Evolutionary conservation across 2,888 invertebrate species (phyloP), one percentile per base, ranked within the genome.

Genomic region (Hypolimnas misippus): DNA sequence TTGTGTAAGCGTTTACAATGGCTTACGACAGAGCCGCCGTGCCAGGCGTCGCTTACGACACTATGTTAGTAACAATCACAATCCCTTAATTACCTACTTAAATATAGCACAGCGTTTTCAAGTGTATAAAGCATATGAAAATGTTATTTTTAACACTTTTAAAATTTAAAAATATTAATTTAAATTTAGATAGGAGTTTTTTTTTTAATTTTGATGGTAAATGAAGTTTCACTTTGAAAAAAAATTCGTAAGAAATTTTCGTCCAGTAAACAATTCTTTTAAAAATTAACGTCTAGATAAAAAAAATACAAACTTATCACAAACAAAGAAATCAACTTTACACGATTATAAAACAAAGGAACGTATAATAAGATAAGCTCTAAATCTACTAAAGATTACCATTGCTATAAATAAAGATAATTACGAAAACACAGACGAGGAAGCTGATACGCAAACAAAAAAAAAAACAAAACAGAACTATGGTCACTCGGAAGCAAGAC

Each of bases 1-100:
- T 92, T 92, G 91, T 84, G 90, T 88, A 90, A 91, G 84, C 81
- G 75, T 76, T 79, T 79, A 89, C 89, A 89, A 89, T 90, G 81
- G 86, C 83, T 91, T 91, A 86, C 92, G 85, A 88, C 87, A 91
- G 83, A 77, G 73, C 73, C 69, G 73, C 76, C 73, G 84, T 83
- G 86, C 87, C 85, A 81, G 85, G 82, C 87, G 79, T 82, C 74
- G 78, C 78, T 90, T 91, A 81, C 91, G 75, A 89, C 86, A 91
- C 74, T 65, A 14, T 51, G 63, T 46, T 55, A 57, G 69, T 74
- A 69, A 71, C 76, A 77, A 78, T 65, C 73, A 78, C 82, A 80
- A 81, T 81, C 75, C 79, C 76, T 75, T 80, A 82, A 86, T 86
- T 86, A 84, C 71, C 71, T 12, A 38, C 54, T 49, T 55, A 42